Evolutionary conservation across 2,888 invertebrate species (phyloP), one percentile per base, ranked within the genome.

Genomic region (Sarcophaga variegata): DNA sequence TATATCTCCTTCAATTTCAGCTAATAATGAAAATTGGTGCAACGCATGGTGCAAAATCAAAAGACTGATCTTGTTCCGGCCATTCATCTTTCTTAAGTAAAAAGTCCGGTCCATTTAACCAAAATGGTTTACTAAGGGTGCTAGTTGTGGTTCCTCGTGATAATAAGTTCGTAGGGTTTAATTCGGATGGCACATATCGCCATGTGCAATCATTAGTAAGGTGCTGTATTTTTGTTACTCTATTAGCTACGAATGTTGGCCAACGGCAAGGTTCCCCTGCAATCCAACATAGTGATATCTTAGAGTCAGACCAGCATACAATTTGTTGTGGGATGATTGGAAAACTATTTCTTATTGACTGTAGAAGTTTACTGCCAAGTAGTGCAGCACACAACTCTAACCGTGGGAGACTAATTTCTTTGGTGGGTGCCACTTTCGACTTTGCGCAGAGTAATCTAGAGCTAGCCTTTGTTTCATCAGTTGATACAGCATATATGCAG

Each of bases 371-470:
- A n/a, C n/a, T n/a, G n/a, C n/a, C n/a, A n/a, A n/a, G n/a, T n/a
- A n/a, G n/a, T n/a, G n/a, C n/a, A n/a, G n/a, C n/a, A n/a, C 83
- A 83, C 17, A 87, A 37, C 14, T 83, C 83, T 37, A 86, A 71
- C 2, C 69, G 67, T 11, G 75, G 86, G 11, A 80, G 37, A 12
- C 54, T 77, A 14, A 75, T 22, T 76, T 71, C 67, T 63, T 80
- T 80, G 12, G 63, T 71, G 3, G 80, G 80, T 2, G 80, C 83
- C 4, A 77, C 80, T 12, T 62, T 67, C 2, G 80, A 83, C 45
- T 81, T 86, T 2, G 83, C 60, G 22, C 74, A 83, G 14, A n/a
- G n/a, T n/a, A n/a, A n/a, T n/a, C n/a, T n/a, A n/a, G n/a, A n/a
- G n/a, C n/a, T n/a, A n/a, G n/a, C n/a, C n/a, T 47, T 12, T 11